A percentile compares a stretch with the other conserved stretches of the same genome.
These are phyloP conservation scores for Myrmecobius fasciatus DNA, from an alignment of 2,113 vertebrate species.

Conservation along the genomic window DNA sequence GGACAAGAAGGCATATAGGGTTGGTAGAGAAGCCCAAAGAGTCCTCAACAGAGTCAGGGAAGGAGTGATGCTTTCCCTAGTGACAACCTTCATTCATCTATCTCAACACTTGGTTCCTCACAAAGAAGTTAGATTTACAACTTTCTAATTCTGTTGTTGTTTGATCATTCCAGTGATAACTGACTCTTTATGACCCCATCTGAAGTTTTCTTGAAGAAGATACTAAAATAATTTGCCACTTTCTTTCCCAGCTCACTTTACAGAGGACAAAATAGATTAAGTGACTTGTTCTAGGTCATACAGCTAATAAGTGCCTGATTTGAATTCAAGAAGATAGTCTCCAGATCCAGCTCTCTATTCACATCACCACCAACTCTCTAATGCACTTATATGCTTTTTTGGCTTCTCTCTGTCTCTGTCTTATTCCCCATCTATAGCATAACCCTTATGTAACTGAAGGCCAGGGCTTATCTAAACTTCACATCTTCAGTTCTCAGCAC, in stretches of 20 bases:
- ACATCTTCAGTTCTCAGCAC: neutral
- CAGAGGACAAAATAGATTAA: neutral
- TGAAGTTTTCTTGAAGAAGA: neutral
- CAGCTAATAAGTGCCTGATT: neutral
- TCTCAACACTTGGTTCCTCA: too few species aligned
- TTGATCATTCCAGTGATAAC: neutral
- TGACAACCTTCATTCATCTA: too few species aligned
- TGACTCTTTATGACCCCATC: neutral
- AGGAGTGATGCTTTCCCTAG: too few species aligned
- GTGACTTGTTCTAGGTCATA: neutral
- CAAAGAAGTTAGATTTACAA: too few species aligned
- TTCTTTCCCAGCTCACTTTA: neutral
- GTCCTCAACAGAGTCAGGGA: too few species aligned
- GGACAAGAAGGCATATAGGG: too few species aligned
- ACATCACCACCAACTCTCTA: neutral
- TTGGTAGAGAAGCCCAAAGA: too few species aligned
- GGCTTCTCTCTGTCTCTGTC: neutral
- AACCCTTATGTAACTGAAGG: neutral
- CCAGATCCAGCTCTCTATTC: too few species aligned
- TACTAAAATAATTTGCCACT: neutral
- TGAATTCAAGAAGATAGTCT: neutral
- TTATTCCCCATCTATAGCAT: neutral
- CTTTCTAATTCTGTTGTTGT: neutral
- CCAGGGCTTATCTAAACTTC: neutral
- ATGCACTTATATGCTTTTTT: neutral